Evolutionary conservation across 92 coral and sea anemone genomes (phyloP).

Genomic region (Siderastrea siderea): DNA sequence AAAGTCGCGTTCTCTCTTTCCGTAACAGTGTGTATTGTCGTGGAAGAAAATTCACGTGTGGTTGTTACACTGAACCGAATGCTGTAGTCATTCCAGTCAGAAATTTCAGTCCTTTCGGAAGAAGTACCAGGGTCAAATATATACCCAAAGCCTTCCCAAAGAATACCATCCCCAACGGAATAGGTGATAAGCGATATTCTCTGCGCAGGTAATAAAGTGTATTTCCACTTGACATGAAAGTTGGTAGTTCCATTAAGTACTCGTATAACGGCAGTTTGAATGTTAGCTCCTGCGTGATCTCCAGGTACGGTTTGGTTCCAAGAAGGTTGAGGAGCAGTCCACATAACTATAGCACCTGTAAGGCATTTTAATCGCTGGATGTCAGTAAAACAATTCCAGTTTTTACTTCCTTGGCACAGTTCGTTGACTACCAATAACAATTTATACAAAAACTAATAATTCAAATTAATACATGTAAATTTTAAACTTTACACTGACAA

Average conservation of each 20-base stretch:
- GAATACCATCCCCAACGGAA: neutral
- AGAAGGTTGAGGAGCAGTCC: neutral
- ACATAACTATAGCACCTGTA: neutral
- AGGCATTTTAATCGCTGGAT: too few species aligned
- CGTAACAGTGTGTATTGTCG: neutral
- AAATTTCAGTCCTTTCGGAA: too few species aligned
- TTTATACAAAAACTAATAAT: too few species aligned
- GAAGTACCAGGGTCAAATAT: too few species aligned
- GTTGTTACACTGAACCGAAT: neutral
- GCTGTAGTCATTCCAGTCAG: neutral
- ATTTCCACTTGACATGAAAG: neutral
- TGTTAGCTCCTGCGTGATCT: neutral
- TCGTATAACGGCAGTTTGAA: neutral
- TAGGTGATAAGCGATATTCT: neutral
- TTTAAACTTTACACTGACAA: too few species aligned
- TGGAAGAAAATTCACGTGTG: neutral
- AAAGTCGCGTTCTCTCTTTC: neutral
- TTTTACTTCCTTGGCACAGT: too few species aligned
- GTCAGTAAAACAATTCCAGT: too few species aligned
- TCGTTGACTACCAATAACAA: too few species aligned
- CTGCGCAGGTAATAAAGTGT: neutral
- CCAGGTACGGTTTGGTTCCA: conserved; percentile 6
- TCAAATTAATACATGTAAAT: too few species aligned
- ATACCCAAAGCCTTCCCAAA: too few species aligned
- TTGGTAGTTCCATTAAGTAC: neutral